phyloP scores from a whole-genome alignment of 2,888 invertebrate genomes.

The Argyresthia albistria region DNA sequence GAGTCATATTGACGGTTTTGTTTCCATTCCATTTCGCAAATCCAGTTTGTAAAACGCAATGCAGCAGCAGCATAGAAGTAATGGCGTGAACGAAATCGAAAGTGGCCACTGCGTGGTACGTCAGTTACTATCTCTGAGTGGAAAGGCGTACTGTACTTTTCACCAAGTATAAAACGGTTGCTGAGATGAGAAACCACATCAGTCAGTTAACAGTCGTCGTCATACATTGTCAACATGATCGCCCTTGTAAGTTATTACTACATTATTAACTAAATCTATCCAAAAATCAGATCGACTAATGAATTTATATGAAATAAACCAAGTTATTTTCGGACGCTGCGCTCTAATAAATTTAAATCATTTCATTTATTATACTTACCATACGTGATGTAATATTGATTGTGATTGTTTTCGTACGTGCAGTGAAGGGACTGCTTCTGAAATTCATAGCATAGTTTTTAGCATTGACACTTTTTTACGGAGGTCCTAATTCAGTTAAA shows the following conservation, averaged over 20 bases:
- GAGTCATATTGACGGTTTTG: too few species aligned
- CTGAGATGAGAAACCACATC: constrained; percentile 42
- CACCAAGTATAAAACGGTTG: constrained; percentile 63
- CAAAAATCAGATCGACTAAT: too few species aligned
- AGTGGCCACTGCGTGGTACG: constrained; percentile 20
- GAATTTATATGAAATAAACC: too few species aligned
- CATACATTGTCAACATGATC: constrained; percentile 62
- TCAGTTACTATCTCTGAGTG: constrained; percentile 54
- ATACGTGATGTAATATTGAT: neutral
- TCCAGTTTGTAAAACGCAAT: constrained; percentile 16
- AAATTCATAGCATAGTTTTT: too few species aligned
- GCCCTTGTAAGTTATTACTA: constrained; percentile 52
- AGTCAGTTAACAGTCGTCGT: constrained; percentile 53
- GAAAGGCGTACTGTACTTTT: constrained; percentile 60
- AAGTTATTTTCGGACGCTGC: too few species aligned
- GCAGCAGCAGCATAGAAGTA: constrained; percentile 9
- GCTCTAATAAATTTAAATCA: too few species aligned
- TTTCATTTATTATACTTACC: too few species aligned
- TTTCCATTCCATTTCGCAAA: neutral
- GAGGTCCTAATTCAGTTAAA: too few species aligned
- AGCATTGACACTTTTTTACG: too few species aligned
- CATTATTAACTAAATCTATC: too few species aligned
- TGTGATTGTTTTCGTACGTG: too few species aligned
- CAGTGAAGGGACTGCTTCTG: too few species aligned
- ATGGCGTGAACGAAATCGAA: constrained; percentile 1